phyloP scores from a whole-genome alignment of 2,888 invertebrate genomes.

The Torymus auratus region DNA sequence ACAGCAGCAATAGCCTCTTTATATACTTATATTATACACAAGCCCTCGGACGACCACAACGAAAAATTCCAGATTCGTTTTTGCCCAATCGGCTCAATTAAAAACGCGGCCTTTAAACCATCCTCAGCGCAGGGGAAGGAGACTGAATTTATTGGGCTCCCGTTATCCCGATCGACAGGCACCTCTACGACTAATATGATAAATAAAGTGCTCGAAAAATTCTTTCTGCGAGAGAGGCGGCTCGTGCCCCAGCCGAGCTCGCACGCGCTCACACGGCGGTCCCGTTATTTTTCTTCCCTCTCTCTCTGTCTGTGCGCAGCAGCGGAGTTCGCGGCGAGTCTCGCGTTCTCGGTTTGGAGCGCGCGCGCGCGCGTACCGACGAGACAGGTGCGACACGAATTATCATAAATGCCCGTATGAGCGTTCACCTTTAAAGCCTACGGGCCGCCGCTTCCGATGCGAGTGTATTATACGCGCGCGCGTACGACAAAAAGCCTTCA shows the following conservation, averaged over 20 bases:
- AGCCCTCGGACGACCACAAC: background rate
- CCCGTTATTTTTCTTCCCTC: slow-evolving; percentile 51
- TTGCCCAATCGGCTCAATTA: slow-evolving; percentile 37
- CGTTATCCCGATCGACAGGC: slow-evolving; percentile 61
- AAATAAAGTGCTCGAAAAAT: slow-evolving; percentile 60
- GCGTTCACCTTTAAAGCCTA: slow-evolving; percentile 39
- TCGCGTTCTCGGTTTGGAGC: slow-evolving; percentile 60
- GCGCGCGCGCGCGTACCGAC: slow-evolving; percentile 30
- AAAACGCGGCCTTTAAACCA: slow-evolving; percentile 14
- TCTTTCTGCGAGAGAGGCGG: slow-evolving; percentile 32
- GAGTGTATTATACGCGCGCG: background rate
- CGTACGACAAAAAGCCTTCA: slow-evolving; percentile 31
- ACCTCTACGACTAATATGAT: slow-evolving; percentile 61
- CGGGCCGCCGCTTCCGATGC: slow-evolving; percentile 41
- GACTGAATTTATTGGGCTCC: slow-evolving; percentile 45
- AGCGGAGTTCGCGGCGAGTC: background rate
- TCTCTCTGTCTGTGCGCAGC: slow-evolving; percentile 27
- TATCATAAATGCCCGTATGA: slow-evolving; percentile 57
- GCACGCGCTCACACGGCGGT: slow-evolving; percentile 25
- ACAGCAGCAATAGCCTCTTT: too few relatives aligned
- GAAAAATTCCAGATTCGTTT: slow-evolving; percentile 31
- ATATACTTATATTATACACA: too few relatives aligned
- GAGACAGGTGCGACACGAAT: slow-evolving; percentile 59
- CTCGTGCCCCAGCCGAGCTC: background rate
- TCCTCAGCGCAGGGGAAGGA: background rate